Base-by-base conservation (phyloP, 2,888 invertebrate species). In the Troides helena region DNA sequence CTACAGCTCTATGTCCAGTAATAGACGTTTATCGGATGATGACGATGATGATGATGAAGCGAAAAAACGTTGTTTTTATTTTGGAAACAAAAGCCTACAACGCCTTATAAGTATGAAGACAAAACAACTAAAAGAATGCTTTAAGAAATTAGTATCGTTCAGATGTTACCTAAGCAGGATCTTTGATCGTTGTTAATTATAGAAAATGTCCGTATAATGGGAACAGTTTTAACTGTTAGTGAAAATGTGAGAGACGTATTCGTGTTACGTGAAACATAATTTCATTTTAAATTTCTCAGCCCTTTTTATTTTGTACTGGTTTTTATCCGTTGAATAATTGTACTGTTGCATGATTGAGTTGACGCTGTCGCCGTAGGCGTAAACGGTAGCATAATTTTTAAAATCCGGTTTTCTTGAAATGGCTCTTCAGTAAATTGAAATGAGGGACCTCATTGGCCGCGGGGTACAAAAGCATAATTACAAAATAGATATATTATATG, bases 401-500 rank as follows among this genome's bases (percentile, higher is more conserved):
- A 46, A 30, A 36, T 69, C 61, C 61, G 69, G 64, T 65, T 69
- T 6, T 69, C 46, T 65, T 12, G 57, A 56, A 69, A 61, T 30
- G 53, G 53, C 23, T 69, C 36, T 53, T 64, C 39, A 39, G 53
- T 61, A 56, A 69, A 65, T 57, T 61, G n/a, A 62, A 64, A 62
- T 58, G 21, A 36, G 57, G 25, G 14, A 39, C 57, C 14, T 68
- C 43, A 43, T 62, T 62, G 18, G n/a, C 59, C 23, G 39, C 43
- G 43, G 43, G 62, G 25, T 62, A 68, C 7, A 21, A 58, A 58
- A 58, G 0, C 43, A 43, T 58, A 57, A 67, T 57, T 21, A 53
- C 39, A 43, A 43, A 21, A 62, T 43, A 23, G 12, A 23, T 58
- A 58, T 14, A 23, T 58, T 3, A 58, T n/a, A 23, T 58, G 4